These are phyloP conservation scores for Passerculus sandwichensis DNA, from an alignment of 2,797 vertebrate genomes.

Conservation along the genomic window DNA sequence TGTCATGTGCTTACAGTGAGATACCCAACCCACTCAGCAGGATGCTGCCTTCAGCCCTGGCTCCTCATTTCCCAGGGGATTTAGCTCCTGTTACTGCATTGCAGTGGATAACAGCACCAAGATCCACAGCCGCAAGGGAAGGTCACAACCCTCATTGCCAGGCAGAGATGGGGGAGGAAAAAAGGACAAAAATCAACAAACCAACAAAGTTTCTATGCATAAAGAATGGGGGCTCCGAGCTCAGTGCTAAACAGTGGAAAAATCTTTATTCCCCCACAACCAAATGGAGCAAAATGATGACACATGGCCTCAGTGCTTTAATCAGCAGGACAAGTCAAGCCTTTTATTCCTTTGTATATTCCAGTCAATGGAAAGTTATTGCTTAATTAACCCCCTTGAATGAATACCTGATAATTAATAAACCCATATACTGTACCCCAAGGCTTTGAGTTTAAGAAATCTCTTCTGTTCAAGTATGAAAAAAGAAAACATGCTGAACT, in stretches of 20 bases:
- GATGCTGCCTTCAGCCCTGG: background rate
- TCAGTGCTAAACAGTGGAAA: slow-evolving; percentile 63
- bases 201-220: background rate
- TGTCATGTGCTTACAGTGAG: background rate
- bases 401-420: slow-evolving; percentile 84
- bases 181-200: slow-evolving; percentile 24
- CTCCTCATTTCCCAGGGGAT: background rate
- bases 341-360: slow-evolving; percentile 77
- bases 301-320: slow-evolving; percentile 58
- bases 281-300: slow-evolving; percentile 63
- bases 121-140: background rate
- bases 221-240: background rate
- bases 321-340: slow-evolving; percentile 75
- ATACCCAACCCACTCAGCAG: slow-evolving; percentile 17
- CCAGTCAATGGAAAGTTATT: slow-evolving; percentile 81
- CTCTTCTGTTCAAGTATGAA: slow-evolving; percentile 79
- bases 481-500: slow-evolving; percentile 79
- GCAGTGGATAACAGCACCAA: background rate
- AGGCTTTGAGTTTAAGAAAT: slow-evolving; percentile 78
- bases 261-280: slow-evolving; percentile 65
- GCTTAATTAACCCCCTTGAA: slow-evolving; percentile 84
- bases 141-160: background rate
- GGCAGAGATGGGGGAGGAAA: background rate
- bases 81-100: slow-evolving; percentile 7
- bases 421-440: slow-evolving; percentile 79